Base-by-base conservation (phyloP, 2,888 invertebrate genomes). In the Helicoverpa assulta region DNA sequence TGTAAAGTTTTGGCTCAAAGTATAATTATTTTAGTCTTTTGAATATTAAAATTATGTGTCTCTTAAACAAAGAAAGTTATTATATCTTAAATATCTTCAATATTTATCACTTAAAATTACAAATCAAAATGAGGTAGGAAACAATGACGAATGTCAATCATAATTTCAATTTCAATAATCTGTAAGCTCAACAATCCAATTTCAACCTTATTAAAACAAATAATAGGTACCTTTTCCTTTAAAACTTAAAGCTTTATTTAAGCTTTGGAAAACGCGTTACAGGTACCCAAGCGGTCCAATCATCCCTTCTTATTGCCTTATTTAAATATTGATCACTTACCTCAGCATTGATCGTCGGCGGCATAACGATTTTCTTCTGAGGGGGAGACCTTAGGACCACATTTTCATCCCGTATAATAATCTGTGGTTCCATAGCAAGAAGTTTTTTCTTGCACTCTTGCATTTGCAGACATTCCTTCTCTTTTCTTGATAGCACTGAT, bases 391-490 rank as follows among this genome's bases (percentile, higher is more conserved):
- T 83, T 56, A 95, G 73, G 65, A 94, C 93, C 62, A 95, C 94
- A 61, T 94, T 95, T n/a, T 96, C 96, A 65, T 96, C 96, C 58
- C 96, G 86, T 66, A 96, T 95, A 63, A 96, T 95, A 2, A 96
- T 93, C 86, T 94, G 95, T 2, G 95, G 95, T 69, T 96, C 96
- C 92, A 95, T 95, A 0, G 93, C 94, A 66, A 95, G 78, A 26
- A 95, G 85, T 51, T 94, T 95, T 86, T 95, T 96, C 88, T 95
- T 96, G 76, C 96, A 96, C 80, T 96, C 95, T 73, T 95, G 95
- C 94, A 95, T 93, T 74, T 95, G 95, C 0, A 95, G 85, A 57
- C 93, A 91, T 76, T 95, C 95, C 65, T 94, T 95, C 21, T 95
- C 95, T 72, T 95, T 95, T 80, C 91, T 91, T 2, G 96, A 96